Percentiles rank a stretch among this genome's conserved stretches.
Evolutionary conservation across 1,140 invertebrate genomes (phyloP).

Genomic region (Liolophura sinensis): DNA sequence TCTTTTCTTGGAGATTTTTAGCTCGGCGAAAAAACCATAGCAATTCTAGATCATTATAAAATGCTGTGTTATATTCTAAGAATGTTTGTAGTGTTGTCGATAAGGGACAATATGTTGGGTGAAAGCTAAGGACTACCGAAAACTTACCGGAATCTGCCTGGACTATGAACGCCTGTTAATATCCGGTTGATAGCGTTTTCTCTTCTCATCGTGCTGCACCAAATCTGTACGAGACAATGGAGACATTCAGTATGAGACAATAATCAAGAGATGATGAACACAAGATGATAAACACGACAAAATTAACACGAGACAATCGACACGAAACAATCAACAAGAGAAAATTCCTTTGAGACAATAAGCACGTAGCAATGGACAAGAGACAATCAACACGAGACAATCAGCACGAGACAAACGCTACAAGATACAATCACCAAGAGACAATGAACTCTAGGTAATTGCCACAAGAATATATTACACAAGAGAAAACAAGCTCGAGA

Average conservation of each 20-base stretch:
- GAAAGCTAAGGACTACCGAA: background rate
- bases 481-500: background rate
- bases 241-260: conserved; percentile 13
- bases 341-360: conserved; percentile 5
- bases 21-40: too few species aligned
- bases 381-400: conserved; percentile 37
- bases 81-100: too few species aligned
- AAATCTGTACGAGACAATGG: conserved; percentile 45
- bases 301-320: conserved; percentile 35
- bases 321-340: conserved; percentile 22
- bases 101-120: too few species aligned
- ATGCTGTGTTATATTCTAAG: too few species aligned
- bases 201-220: conserved; percentile 57
- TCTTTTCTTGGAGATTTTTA: too few species aligned
- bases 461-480: too few species aligned
- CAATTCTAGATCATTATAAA: too few species aligned
- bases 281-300: background rate
- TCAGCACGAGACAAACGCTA: conserved; percentile 23
- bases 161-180: conserved; percentile 57
- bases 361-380: background rate
- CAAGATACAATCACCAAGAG: background rate
- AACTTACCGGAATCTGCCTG: conserved; percentile 57
- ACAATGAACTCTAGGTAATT: background rate
- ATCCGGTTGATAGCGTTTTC: conserved; percentile 59
- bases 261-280: background rate